Percentiles rank a stretch among this genome's conserved stretches.
These are phyloP conservation scores for Lycaon pictus DNA, from an alignment of 2,113 vertebrate genomes.

Conservation along the genomic window DNA sequence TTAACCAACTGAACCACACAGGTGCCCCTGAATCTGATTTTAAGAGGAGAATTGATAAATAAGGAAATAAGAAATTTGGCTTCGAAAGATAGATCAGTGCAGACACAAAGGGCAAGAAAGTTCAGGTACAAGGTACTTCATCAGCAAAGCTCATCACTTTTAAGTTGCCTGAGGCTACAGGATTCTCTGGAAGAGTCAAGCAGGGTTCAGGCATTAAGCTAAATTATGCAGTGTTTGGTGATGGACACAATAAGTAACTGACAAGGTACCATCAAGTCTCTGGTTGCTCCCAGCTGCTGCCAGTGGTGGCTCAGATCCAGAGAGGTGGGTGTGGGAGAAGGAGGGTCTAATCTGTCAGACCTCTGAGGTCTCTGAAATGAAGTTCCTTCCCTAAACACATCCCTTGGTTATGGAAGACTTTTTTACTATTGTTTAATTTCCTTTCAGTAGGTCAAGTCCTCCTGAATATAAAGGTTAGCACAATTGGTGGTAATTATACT, in stretches of 20 bases:
- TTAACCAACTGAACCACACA: no score
- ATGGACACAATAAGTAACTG: constrained; percentile 36
- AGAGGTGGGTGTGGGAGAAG: not conserved
- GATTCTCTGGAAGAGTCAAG: not conserved
- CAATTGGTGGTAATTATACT: constrained; percentile 88
- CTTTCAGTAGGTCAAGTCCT: constrained; percentile 81
- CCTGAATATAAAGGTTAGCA: constrained; percentile 87
- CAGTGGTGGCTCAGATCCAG: not conserved
- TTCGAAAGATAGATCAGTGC: not conserved
- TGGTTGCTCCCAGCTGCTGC: not conserved
- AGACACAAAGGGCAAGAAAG: not conserved
- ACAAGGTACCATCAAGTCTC: constrained; percentile 51
- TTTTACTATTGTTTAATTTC: constrained; percentile 83
- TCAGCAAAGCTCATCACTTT: not conserved
- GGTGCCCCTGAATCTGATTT: not conserved
- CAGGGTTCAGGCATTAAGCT: not conserved
- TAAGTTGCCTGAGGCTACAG: not conserved
- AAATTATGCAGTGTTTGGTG: not conserved
- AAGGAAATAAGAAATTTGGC: not conserved
- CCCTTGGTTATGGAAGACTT: constrained; percentile 34
- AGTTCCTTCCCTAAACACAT: not conserved
- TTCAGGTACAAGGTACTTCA: not conserved
- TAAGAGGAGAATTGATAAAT: not conserved
- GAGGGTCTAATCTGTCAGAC: constrained; percentile 11
- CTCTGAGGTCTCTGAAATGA: not conserved